Conservation (phyloP, 1,140 invertebrate genomes). For the Bilobella aurantiaca region DNA sequence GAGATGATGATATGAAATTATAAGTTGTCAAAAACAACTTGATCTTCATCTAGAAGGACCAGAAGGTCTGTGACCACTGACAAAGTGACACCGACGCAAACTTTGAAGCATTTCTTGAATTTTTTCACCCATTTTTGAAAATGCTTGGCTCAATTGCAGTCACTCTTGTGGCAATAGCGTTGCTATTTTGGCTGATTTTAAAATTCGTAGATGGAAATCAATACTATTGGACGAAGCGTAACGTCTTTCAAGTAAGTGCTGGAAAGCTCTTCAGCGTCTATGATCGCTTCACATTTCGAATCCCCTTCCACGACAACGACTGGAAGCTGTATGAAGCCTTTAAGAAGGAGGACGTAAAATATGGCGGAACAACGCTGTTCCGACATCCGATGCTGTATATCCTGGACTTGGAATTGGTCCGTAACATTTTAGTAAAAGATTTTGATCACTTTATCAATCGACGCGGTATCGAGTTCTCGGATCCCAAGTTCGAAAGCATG, state of each 20-base stretch:
- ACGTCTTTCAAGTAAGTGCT: neutral
- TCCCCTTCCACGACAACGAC: neutral
- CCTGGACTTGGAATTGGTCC: slow-evolving; percentile 45
- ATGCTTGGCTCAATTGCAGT: neutral
- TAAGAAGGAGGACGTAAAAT: slow-evolving; percentile 27
- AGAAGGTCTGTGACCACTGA: too few relatives aligned
- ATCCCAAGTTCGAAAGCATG: slow-evolving; percentile 16
- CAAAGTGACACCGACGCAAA: too few relatives aligned
- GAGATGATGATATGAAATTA: too few relatives aligned
- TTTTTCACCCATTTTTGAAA: too few relatives aligned
- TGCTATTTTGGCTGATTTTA: neutral
- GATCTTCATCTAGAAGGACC: too few relatives aligned
- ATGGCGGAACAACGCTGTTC: slow-evolving; percentile 43
- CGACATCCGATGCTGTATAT: slow-evolving; percentile 43
- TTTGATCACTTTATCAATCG: slow-evolving; percentile 45
- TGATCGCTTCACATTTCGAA: neutral
- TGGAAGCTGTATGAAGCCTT: neutral
- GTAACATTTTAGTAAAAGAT: slow-evolving; percentile 44
- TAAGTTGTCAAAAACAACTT: too few relatives aligned
- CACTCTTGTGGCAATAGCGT: neutral
- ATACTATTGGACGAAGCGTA: neutral
- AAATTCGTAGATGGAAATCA: slow-evolving; percentile 7
- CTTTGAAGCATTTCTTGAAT: too few relatives aligned
- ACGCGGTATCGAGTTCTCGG: slow-evolving; percentile 35
- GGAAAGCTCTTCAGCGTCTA: neutral